A percentile compares a stretch with the other conserved stretches of the same genome.
These are phyloP conservation scores for Caracal caracal DNA, from an alignment of 2,113 vertebrate species.

Conservation along the genomic window DNA sequence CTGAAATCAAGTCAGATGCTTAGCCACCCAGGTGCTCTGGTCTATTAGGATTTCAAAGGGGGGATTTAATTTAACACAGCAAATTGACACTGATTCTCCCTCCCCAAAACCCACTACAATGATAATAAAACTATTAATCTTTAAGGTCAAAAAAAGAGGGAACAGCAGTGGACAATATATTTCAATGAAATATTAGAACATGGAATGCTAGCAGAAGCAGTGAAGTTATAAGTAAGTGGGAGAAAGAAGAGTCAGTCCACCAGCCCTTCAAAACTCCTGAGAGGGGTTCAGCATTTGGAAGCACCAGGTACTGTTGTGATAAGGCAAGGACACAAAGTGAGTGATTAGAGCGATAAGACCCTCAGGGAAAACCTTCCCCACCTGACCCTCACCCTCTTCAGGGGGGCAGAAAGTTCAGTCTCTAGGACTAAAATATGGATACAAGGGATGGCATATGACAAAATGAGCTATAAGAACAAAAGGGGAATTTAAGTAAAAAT, in stretches of 20 bases:
- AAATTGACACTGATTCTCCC: not conserved
- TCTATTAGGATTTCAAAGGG: constrained; percentile 1
- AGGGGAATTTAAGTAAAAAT: not conserved
- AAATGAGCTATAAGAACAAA: not conserved
- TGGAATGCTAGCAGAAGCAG: not conserved
- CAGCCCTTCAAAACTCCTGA: not conserved
- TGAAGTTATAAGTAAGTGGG: not conserved
- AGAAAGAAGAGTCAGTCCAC: not conserved
- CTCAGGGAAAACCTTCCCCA: not conserved
- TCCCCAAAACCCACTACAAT: constrained; percentile 33
- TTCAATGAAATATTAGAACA: not conserved
- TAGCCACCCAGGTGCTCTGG: no score
- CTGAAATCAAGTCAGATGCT: no score
- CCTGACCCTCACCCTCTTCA: not conserved
- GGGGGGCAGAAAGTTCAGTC: not conserved
- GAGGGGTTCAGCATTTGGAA: not conserved
- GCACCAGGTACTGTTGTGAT: not conserved
- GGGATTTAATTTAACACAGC: not conserved
- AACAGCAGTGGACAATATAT: not conserved
- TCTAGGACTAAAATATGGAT: not conserved
- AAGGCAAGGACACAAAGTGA: not conserved
- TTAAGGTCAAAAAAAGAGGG: not conserved
- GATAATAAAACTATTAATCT: not conserved
- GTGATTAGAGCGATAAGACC: not conserved
- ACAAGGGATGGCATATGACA: not conserved